phyloP scores from a whole-genome alignment of 2,113 vertebrate species.

The Actenoides hombroni region DNA sequence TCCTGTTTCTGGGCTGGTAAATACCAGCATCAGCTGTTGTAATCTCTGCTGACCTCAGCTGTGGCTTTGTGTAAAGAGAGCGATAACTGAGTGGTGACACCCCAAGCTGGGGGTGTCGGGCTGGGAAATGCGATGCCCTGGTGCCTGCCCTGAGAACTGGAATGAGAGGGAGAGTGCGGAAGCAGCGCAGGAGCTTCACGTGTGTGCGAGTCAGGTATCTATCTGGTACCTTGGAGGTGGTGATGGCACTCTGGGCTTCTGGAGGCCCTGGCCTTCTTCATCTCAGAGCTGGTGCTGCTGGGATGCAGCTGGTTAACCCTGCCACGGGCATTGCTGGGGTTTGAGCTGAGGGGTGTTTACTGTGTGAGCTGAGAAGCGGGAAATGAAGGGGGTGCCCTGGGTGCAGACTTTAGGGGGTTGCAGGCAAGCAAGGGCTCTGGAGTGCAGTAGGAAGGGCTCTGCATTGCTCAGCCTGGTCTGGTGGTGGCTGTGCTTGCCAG shows the following conservation, averaged over 20 bases:
- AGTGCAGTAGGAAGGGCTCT: background rate
- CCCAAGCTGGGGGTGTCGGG: accelerated
- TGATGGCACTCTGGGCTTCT: background rate
- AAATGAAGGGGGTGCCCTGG: background rate
- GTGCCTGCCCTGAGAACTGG: background rate
- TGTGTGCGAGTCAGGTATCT: accelerated
- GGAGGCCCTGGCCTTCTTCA: background rate
- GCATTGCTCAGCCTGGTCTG: background rate
- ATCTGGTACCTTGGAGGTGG: background rate
- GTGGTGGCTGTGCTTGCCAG: background rate
- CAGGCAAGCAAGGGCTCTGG: background rate
- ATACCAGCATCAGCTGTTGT: background rate
- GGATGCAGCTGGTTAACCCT: background rate
- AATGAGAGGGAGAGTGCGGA: accelerated
- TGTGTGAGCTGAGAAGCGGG: background rate
- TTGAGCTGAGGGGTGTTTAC: background rate
- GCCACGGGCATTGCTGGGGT: background rate
- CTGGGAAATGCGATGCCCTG: background rate
- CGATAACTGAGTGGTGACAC: background rate
- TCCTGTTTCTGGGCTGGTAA: background rate
- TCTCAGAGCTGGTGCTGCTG: background rate
- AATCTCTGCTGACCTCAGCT: background rate
- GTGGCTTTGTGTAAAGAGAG: background rate
- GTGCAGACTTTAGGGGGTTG: background rate
- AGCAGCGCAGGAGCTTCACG: accelerated